These are phyloP conservation scores for Poecilus cupreus DNA, from an alignment of 2,888 invertebrate genomes.

Conservation along the genomic window DNA sequence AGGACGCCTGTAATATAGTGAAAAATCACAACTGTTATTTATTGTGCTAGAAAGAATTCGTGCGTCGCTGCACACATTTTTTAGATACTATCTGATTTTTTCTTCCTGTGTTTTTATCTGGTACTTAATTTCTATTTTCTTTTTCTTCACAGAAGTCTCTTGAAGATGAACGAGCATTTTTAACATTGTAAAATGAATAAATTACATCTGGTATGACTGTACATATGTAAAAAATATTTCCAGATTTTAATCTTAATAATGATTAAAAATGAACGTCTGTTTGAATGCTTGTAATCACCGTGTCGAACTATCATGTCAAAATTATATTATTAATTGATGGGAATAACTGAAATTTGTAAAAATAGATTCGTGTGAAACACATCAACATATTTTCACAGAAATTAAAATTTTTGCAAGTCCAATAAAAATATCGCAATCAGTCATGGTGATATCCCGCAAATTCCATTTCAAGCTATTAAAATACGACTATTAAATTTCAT, in stretches of 20 bases:
- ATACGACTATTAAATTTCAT: constrained; percentile 17
- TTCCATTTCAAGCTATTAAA: neutral
- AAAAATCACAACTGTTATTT: constrained; percentile 71
- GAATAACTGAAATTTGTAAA: neutral
- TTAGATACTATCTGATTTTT: constrained; percentile 54
- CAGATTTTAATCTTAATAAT: constrained; percentile 44
- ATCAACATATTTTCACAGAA: constrained; percentile 20
- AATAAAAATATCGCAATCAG: neutral
- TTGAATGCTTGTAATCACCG: constrained; percentile 37
- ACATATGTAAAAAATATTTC: constrained; percentile 48
- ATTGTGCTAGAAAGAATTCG: constrained; percentile 62
- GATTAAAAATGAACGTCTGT: constrained; percentile 40
- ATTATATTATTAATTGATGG: neutral
- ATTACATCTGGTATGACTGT: constrained; percentile 48
- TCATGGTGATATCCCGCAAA: neutral
- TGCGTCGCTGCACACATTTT: constrained; percentile 54
- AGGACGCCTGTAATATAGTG: constrained; percentile 71
- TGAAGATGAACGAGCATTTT: constrained; percentile 56
- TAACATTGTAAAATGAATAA: constrained; percentile 56
- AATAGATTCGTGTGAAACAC: constrained; percentile 11
- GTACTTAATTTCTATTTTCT: constrained; percentile 53
- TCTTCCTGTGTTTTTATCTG: constrained; percentile 55
- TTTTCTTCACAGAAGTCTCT: constrained; percentile 38
- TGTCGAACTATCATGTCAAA: constrained; percentile 33
- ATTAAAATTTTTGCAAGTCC: constrained; percentile 15